Base-by-base conservation (phyloP, 2,797 vertebrate genomes). In the Oceanodroma leucorhoa region DNA sequence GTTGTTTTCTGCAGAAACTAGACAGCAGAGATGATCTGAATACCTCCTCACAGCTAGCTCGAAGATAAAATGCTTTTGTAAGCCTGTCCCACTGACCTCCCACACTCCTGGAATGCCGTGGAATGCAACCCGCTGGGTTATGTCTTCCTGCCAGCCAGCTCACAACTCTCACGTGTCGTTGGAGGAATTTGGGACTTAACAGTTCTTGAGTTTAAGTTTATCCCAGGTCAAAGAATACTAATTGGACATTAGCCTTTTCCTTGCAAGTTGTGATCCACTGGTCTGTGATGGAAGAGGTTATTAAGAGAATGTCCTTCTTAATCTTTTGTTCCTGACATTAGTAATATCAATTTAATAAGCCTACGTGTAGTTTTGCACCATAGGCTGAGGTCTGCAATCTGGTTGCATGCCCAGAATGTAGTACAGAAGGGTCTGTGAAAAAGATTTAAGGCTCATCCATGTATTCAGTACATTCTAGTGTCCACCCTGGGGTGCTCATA, bases 221-320 rank as follows among this genome's bases (percentile, higher is more conserved):
- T 89, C 54, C 55, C 46, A 82, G 89, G 85, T 96, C 91, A 95
- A 48, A 89, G 91, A 95, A 95, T 83, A 86, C 69, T 93, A 94
- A 94, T 86, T 87, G 78, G 36, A 82, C 86, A 72, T 96, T 93
- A 94, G 54, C 86, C 89, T 95, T 95, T 95, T 83, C 60, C 15
- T 30, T 71, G 50, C 50, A 66, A 77, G 20, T 57, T 93, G 32
- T 55, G 78, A 87, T 94, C 76, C 40, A 36, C 83, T 82, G 75
- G 55, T 53, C 53, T 36, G 4, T 91, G 79, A 94, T 95, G 60
- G 91, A 97, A 86, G 66, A 96, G 62, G 36, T 91, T 90, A 79
- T 92, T 92, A 93, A 82, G 66, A 64, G 86, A 87, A 92, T 69
- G 55, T 57, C 54, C 43, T 88, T 80, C 40, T 92, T 89, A 86